These are phyloP conservation scores for Leptinotarsa defecta DNA, from an alignment of 1,140 invertebrate species.

Conservation along the genomic window DNA sequence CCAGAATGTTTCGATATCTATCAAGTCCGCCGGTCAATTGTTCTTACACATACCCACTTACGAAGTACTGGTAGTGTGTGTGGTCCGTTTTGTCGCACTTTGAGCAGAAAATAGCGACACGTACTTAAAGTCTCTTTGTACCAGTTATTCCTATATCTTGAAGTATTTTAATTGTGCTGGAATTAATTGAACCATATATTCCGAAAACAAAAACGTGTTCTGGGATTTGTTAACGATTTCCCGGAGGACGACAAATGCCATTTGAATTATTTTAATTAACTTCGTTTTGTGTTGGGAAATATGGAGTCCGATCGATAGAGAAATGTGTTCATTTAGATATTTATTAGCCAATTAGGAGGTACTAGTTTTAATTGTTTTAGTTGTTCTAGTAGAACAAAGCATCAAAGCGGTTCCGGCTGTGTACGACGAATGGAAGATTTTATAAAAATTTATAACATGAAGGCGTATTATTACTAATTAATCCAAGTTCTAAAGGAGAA, in stretches of 20 bases:
- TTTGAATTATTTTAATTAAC: conserved; percentile 27
- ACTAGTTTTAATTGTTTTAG: background rate
- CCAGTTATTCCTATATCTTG: background rate
- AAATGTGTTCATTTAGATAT: conserved; percentile 29
- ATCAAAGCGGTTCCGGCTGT: background rate
- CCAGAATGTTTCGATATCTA: background rate
- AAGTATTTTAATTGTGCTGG: conserved; percentile 3
- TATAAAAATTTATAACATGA: too few species aligned
- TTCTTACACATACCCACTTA: background rate
- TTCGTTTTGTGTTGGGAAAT: conserved; percentile 8
- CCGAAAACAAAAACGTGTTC: conserved; percentile 8
- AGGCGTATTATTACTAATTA: too few species aligned
- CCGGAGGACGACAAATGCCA: conserved; percentile 11
- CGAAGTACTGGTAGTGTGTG: background rate
- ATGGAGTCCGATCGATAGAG: background rate
- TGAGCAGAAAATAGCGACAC: conserved; percentile 3
- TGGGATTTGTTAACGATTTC: conserved; percentile 17
- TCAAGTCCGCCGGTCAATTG: background rate
- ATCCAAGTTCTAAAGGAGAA: too few species aligned
- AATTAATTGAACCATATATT: conserved; percentile 9
- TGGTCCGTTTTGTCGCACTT: conserved; percentile 14
- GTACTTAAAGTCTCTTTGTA: background rate
- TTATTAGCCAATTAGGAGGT: conserved; percentile 23
- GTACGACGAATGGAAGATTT: too few species aligned
- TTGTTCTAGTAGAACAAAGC: background rate